Conservation (phyloP, 2,797 vertebrate species). For the Macropodus opercularis region DNA sequence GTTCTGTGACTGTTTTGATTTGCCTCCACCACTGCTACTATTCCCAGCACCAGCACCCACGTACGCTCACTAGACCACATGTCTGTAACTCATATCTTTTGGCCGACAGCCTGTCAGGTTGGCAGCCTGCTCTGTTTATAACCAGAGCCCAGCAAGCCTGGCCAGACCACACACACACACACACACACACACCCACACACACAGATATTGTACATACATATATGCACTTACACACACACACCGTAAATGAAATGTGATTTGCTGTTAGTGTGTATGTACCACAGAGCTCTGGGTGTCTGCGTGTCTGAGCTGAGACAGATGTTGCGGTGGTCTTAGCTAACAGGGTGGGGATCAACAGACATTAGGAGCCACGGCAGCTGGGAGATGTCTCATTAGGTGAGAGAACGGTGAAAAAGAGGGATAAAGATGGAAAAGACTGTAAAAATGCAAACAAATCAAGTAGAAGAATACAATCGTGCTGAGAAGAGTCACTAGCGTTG, state of each 20-base stretch:
- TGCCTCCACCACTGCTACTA: constrained; percentile 24
- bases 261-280: constrained; percentile 7
- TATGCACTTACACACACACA: not conserved
- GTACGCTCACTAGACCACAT: constrained; percentile 37
- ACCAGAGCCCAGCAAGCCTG: constrained; percentile 45
- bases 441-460: not conserved
- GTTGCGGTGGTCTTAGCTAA: constrained; percentile 38
- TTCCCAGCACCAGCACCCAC: constrained; percentile 41
- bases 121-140: constrained; percentile 59
- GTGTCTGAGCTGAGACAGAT: constrained; percentile 53
- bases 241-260: constrained; percentile 46
- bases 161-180: constrained; percentile 15
- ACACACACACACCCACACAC: not conserved
- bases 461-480: not conserved
- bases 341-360: constrained; percentile 39
- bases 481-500: constrained; percentile 2
- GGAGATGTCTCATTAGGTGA: constrained; percentile 55
- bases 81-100: constrained; percentile 67
- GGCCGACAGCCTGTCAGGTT: constrained; percentile 52
- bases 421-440: not conserved
- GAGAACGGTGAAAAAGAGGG: not conserved
- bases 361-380: constrained; percentile 44
- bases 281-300: constrained; percentile 30
- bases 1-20: constrained; percentile 40
- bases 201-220: not conserved